Evolutionary conservation across 2,888 invertebrate species (phyloP).

Genomic region (Oxytorus armatus): DNA sequence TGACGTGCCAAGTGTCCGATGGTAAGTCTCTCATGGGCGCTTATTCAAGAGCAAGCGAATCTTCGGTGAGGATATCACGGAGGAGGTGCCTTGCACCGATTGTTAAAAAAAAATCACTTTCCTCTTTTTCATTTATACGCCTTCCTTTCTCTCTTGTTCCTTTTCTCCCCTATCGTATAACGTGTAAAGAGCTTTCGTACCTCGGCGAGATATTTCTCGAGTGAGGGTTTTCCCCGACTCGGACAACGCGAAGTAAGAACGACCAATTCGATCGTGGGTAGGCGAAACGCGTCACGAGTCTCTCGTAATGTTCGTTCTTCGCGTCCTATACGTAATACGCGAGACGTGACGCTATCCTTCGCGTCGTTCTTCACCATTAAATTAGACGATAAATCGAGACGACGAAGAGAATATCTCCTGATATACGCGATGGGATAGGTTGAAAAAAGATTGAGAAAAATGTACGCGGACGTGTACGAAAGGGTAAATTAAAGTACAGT

Average conservation of each 20-base stretch:
- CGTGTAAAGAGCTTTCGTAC: not conserved
- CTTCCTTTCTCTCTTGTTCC: not conserved
- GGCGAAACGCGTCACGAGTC: conserved; percentile 36
- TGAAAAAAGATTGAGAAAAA: not conserved
- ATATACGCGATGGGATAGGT: too few relatives aligned
- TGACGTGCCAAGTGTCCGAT: conserved; percentile 94
- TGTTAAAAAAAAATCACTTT: conserved; percentile 41
- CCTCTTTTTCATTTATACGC: conserved; percentile 12
- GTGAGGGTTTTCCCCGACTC: conserved; percentile 21
- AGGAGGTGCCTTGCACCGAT: conserved; percentile 41
- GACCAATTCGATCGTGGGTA: conserved; percentile 45
- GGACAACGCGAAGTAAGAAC: not conserved
- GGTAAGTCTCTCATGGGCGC: conserved; percentile 88
- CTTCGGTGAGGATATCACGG: too few relatives aligned
- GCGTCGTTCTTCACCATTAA: conserved; percentile 47
- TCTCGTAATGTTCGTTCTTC: conserved; percentile 44
- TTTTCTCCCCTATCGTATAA: conserved; percentile 4
- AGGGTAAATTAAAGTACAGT: too few relatives aligned
- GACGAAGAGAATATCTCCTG: not conserved
- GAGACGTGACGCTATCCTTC: conserved; percentile 37
- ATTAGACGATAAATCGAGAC: conserved; percentile 56
- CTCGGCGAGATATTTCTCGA: conserved; percentile 9
- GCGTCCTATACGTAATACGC: conserved; percentile 38
- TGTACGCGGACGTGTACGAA: not conserved
- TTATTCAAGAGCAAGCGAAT: too few relatives aligned